Evolutionary conservation across 2,888 invertebrate genomes (phyloP), one percentile per base, ranked within the genome.

Genomic region (Cheilosia grossa): DNA sequence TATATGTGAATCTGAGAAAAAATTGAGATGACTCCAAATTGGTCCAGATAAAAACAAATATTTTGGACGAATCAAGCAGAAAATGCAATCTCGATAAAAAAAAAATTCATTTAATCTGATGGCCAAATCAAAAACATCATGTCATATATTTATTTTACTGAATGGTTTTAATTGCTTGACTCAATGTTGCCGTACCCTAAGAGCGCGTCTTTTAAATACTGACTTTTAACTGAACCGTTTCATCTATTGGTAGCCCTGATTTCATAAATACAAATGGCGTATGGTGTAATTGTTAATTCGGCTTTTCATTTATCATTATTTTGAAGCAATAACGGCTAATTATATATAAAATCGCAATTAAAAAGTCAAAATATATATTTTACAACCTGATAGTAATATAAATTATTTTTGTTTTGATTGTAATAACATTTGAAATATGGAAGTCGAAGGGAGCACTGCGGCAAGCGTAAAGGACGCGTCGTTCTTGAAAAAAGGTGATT

Each of bases 231-330:
- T 33, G 15, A 67, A 73, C 66, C 80, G 64, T 42, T 70, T 80
- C 27, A 24, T 1, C 1, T 5, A 51, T 85, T 85, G 83, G 83
- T 49, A 66, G 4, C 75, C 42, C 70, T 85, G 80, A 67, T 72
- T 75, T 75, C 51, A 72, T 70, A 80, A 83, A 83, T 83, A 83
- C 74, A 83, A 83, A 83, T 83, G 83, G 83, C 83, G 83, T 54
- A 80, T 83, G 82, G 82, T 75, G 80, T 67, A 85, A 80, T 83
- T 75, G 63, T 83, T 75, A 75, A 80, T 69, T 85, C 83, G 83
- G 80, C 83, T 79, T 85, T 80, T 75, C 42, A 59, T 80, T 66
- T 75, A 47, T 70, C 66, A 75, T 80, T 80, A 85, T 85, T 80
- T 85, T 80, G 70, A 85, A 66, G 59, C 53, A 75, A 70, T 61